Conservation (phyloP, 2,797 vertebrate genomes). For the Hydrolagus colliei region DNA sequence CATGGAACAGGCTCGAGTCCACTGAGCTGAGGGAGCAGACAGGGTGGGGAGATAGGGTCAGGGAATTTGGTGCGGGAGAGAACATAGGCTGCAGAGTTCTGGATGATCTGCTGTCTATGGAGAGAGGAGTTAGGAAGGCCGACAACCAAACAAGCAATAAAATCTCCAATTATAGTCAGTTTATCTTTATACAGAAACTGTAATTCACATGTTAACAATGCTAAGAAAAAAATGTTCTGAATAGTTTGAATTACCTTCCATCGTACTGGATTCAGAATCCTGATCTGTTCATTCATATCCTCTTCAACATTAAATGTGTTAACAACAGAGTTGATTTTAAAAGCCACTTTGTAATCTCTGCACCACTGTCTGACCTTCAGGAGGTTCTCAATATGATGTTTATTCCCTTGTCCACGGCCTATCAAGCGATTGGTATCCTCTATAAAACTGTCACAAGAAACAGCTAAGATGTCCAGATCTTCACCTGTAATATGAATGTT, state of each 20-base stretch:
- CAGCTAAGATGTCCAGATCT: slow-evolving; percentile 80
- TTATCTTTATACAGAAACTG: too few species aligned
- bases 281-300: slow-evolving; percentile 73
- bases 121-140: too few species aligned
- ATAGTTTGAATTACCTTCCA: slow-evolving; percentile 72
- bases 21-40: too few species aligned
- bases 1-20: too few species aligned
- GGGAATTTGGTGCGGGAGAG: too few species aligned
- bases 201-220: too few species aligned
- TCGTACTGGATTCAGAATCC: slow-evolving; percentile 70
- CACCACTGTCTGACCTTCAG: slow-evolving; percentile 75
- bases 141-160: too few species aligned
- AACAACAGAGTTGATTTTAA: slow-evolving; percentile 93
- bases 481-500: slow-evolving; percentile 55
- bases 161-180: too few species aligned
- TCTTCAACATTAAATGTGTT: slow-evolving; percentile 82
- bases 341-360: slow-evolving; percentile 73
- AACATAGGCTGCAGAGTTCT: too few species aligned
- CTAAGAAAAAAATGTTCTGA: too few species aligned
- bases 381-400: slow-evolving; percentile 78
- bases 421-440: slow-evolving; percentile 80
- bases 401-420: slow-evolving; percentile 76
- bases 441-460: slow-evolving; percentile 89
- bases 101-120: too few species aligned
- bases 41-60: too few species aligned